phyloP scores from a whole-genome alignment of 2,797 vertebrate genomes.

The Sylvia borin region DNA sequence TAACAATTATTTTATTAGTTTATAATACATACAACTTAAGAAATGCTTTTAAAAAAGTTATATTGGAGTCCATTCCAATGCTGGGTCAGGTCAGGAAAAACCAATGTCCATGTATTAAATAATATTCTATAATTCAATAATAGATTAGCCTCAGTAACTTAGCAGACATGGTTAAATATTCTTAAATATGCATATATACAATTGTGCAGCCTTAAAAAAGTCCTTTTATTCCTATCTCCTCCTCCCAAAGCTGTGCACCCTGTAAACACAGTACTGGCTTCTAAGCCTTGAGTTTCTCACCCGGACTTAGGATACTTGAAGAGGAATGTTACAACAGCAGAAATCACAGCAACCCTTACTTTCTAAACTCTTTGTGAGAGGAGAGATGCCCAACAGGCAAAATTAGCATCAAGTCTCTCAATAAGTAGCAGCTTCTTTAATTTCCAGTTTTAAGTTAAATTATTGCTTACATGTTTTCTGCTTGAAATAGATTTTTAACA shows the following conservation, averaged over 20 bases:
- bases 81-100: constrained; percentile 53
- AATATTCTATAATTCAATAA: constrained; percentile 38
- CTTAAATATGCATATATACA: constrained; percentile 53
- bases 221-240: neutral
- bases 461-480: constrained; percentile 1
- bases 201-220: neutral
- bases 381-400: neutral
- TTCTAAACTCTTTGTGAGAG: neutral
- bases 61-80: constrained; percentile 55
- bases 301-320: neutral
- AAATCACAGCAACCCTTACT: neutral
- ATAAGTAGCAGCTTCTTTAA: constrained; percentile 37
- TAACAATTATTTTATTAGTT: constrained; percentile 60
- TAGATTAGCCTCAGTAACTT: constrained; percentile 35
- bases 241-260: neutral
- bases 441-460: constrained; percentile 20
- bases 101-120: constrained; percentile 35
- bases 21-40: constrained; percentile 44
- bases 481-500: neutral
- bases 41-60: constrained; percentile 53
- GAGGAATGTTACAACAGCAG: constrained; percentile 41
- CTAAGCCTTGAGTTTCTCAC: neutral
- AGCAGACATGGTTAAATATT: constrained; percentile 55
- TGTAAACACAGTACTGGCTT: constrained; percentile 16
- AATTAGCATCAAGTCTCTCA: neutral